Evolutionary conservation across 2,888 invertebrate species (phyloP).

Genomic region (Acleris cristana): DNA sequence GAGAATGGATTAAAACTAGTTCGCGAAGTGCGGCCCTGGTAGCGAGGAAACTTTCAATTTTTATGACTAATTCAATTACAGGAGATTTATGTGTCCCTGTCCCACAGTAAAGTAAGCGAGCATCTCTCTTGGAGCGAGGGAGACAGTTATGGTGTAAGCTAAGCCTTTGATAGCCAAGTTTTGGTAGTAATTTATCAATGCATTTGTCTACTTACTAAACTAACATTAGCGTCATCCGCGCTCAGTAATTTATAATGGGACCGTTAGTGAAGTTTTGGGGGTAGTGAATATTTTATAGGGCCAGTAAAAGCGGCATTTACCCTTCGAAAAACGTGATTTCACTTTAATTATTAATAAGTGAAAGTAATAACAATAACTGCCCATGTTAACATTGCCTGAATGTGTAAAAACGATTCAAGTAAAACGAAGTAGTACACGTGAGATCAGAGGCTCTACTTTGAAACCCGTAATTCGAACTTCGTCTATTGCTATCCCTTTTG

Average conservation of each 20-base stretch:
- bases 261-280: slow-evolving; percentile 28
- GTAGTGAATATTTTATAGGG: slow-evolving; percentile 37
- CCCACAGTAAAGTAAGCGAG: slow-evolving; percentile 51
- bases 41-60: slow-evolving; percentile 79
- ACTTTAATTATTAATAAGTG: no score
- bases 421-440: background rate
- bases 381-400: no score
- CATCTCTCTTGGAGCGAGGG: slow-evolving; percentile 55
- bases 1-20: slow-evolving; percentile 82
- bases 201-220: slow-evolving; percentile 54
- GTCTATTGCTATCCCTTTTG: no score
- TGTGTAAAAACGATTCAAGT: background rate
- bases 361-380: no score
- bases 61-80: slow-evolving; percentile 82
- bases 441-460: background rate
- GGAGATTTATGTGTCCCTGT: slow-evolving; percentile 72
- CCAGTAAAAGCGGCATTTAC: slow-evolving; percentile 34
- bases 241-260: slow-evolving; percentile 46
- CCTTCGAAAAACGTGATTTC: background rate
- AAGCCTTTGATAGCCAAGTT: slow-evolving; percentile 65
- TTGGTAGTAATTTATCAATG: slow-evolving; percentile 60
- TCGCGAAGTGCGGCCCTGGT: slow-evolving; percentile 70
- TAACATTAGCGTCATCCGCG: slow-evolving; percentile 49
- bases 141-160: slow-evolving; percentile 50
- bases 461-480: no score